Base-by-base conservation (phyloP, 2,797 vertebrate species). In the Borostomias antarcticus region DNA sequence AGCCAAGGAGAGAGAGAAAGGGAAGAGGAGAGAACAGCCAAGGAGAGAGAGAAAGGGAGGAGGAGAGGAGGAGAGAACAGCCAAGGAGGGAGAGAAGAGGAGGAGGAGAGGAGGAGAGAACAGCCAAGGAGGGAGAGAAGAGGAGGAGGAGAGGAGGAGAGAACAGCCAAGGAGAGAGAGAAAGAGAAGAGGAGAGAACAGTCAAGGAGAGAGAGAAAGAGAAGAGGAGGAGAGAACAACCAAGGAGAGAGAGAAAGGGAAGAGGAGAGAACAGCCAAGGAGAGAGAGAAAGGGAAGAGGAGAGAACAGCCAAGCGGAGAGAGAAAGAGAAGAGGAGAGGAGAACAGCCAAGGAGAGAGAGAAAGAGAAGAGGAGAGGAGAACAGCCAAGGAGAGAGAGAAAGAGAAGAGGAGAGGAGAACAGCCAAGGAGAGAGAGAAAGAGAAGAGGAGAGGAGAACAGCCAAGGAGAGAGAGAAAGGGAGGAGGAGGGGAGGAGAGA, bases 321-420 rank as follows among this genome's bases (percentile, higher is more conserved):
- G 62, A 47, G 9, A 50, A 33, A 23, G 60, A 66, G 72, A 73
- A 72, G 74, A 59, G 72, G 65, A 3, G 51, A 45, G 21, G 19
- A 35, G 51, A n/a, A n/a, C n/a, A n/a, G n/a, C n/a, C n/a, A n/a
- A n/a, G 23, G 23, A 61, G 54, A 13, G 62, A 79, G 77, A 72
- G 79, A 73, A 77, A 68, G 77, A 15, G 68, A 70, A 45, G 58
- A 83, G 60, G 82, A 32, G 1, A 62, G 69, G 61, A 43, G 43
- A 40, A 37, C 11, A 17, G 76, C 32, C 47, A 52, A 58, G 58
- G 40, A 60, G 21, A 9, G 6, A 40, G 37, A 28, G 45, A 17
- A 53, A 33, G 56, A 19, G n/a, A 58, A n/a, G n/a, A n/a, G n/a
- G n/a, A n/a, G n/a, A n/a, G n/a, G n/a, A n/a, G 54, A 56, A 3